Evolutionary conservation across 2,113 vertebrate species (phyloP).

Genomic region (Psammodynastes pulverulentus): DNA sequence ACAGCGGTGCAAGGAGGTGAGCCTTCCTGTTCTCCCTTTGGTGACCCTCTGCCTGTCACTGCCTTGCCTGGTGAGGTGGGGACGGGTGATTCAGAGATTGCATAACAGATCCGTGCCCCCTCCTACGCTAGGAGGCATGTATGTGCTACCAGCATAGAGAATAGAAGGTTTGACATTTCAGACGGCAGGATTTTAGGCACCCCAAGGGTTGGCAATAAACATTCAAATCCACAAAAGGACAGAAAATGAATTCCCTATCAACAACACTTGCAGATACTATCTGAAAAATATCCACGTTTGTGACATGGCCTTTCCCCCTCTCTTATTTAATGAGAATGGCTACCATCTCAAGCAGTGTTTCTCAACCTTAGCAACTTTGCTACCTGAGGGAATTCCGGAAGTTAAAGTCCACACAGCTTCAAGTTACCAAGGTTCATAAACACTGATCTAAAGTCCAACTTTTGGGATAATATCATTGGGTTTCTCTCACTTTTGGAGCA

Average conservation of each 20-base stretch:
- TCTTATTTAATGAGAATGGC: neutral
- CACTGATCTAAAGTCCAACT: neutral
- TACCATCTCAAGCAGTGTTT: neutral
- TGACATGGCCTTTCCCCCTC: neutral
- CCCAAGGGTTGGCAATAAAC: neutral
- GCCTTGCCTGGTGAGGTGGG: conserved; percentile 6
- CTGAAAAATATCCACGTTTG: neutral
- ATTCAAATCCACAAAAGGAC: neutral
- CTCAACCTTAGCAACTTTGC: neutral
- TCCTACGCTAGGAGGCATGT: neutral
- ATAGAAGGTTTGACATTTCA: neutral
- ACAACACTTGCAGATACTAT: neutral
- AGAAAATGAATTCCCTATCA: neutral
- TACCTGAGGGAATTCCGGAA: neutral
- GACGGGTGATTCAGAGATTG: neutral
- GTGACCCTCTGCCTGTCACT: neutral
- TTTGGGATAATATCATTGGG: neutral
- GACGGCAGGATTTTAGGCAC: neutral
- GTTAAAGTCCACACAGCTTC: neutral
- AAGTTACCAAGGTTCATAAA: neutral
- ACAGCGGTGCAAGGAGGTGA: neutral
- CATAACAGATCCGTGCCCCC: conserved; percentile 3
- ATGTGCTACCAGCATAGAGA: neutral
- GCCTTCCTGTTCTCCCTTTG: neutral
- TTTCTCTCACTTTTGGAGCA: neutral